A percentile compares a stretch with the other conserved stretches of the same genome.
These are phyloP conservation scores for Meteorus cinctellus DNA, from an alignment of 2,888 invertebrate species.

Conservation along the genomic window DNA sequence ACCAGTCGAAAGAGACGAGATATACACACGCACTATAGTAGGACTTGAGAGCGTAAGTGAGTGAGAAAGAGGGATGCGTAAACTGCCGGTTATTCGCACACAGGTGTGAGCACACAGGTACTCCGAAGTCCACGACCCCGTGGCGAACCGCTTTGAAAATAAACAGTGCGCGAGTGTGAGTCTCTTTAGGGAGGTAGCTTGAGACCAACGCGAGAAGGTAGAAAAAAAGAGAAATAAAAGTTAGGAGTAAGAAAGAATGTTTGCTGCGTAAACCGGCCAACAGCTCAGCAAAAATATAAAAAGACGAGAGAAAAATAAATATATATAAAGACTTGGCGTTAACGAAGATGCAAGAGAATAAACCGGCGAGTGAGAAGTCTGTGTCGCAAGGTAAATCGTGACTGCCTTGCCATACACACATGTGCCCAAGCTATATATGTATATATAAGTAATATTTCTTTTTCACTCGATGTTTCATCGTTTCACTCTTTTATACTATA, in stretches of 20 bases:
- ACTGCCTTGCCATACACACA: conserved; percentile 37
- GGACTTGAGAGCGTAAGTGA: neutral
- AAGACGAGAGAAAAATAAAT: conserved; percentile 20
- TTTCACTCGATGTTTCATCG: neutral
- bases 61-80: conserved; percentile 6
- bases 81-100: conserved; percentile 18
- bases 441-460: conserved; percentile 12
- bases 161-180: conserved; percentile 50
- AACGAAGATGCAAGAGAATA: conserved; percentile 33
- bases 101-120: conserved; percentile 18
- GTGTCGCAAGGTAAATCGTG: conserved; percentile 57
- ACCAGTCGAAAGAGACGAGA: neutral
- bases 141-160: conserved; percentile 52
- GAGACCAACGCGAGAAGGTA: conserved; percentile 2
- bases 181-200: neutral
- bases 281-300: neutral
- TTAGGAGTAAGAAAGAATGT: neutral
- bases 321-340: conserved; percentile 28
- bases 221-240: neutral
- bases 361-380: conserved; percentile 51
- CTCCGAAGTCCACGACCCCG: conserved; percentile 38
- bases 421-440: conserved; percentile 41
- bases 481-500: neutral
- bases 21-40: conserved; percentile 1
- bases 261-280: neutral